Evolutionary conservation across 2,888 invertebrate genomes (phyloP).

Genomic region (Halictus quadricinctus): DNA sequence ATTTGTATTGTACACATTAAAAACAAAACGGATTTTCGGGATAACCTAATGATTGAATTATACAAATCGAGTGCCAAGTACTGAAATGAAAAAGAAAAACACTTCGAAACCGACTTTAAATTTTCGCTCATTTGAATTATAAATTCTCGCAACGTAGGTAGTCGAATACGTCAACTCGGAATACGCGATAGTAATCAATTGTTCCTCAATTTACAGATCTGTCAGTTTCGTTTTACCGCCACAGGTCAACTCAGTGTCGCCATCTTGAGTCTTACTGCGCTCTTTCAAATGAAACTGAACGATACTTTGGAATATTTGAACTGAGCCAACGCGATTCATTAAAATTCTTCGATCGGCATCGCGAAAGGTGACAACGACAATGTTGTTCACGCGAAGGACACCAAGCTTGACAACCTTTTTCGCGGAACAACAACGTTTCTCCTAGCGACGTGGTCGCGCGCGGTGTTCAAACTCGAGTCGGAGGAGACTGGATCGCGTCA

Average conservation of each 20-base stretch:
- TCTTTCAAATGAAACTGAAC: background rate
- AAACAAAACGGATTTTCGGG: background rate
- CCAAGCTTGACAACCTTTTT: background rate
- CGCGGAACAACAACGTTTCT: background rate
- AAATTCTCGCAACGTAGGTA: background rate
- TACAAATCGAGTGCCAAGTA: background rate
- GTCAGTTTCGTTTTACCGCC: slow-evolving; percentile 33
- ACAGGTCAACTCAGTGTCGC: slow-evolving; percentile 20
- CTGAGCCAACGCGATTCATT: background rate
- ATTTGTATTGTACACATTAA: background rate
- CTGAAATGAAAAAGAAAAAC: background rate
- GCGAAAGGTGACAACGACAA: accelerated
- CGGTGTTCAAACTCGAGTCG: slow-evolving; percentile 28
- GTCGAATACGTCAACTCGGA: background rate
- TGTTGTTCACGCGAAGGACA: background rate
- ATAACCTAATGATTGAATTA: background rate
- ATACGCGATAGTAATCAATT: background rate
- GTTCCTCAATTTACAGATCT: background rate
- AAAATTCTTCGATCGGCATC: background rate
- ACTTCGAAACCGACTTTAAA: background rate
- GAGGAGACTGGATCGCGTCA: slow-evolving; percentile 46
- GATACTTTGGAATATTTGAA: background rate
- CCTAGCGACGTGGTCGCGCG: slow-evolving; percentile 12
- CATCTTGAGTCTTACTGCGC: slow-evolving; percentile 32
- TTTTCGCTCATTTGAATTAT: background rate